Conservation (phyloP, 2,888 invertebrate genomes). For the Trichogramma evanescens region DNA sequence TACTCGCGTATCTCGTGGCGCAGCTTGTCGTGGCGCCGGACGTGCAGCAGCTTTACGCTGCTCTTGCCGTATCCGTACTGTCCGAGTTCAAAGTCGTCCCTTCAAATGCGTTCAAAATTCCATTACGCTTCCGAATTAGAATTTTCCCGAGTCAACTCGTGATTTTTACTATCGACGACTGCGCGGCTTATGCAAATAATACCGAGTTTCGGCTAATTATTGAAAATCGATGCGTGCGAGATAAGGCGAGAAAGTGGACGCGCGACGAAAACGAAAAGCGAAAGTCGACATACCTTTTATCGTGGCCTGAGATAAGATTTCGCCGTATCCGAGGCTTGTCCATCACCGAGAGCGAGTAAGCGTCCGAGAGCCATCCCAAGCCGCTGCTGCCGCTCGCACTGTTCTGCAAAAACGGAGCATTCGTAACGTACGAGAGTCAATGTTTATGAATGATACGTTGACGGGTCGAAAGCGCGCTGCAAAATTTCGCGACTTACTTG, state of each 20-base stretch:
- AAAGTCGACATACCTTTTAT: conserved; percentile 23
- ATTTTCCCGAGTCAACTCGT: not conserved
- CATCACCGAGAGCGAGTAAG: conserved; percentile 28
- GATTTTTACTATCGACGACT: not conserved
- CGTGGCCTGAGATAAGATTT: conserved; percentile 28
- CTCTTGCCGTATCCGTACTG: conserved; percentile 70
- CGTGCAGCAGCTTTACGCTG: conserved; percentile 66
- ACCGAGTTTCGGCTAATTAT: no score
- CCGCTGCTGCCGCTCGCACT: conserved; percentile 25
- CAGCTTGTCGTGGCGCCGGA: conserved; percentile 59
- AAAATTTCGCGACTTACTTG: no score
- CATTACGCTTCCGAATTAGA: not conserved
- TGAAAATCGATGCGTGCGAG: not conserved
- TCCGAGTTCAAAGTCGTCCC: conserved; percentile 54
- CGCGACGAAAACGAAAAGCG: not conserved
- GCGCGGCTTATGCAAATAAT: not conserved
- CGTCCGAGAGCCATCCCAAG: conserved; percentile 28
- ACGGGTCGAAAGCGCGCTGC: no score
- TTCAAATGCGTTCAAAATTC: conserved; percentile 8
- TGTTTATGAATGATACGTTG: no score
- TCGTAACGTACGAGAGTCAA: no score
- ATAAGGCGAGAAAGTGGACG: not conserved
- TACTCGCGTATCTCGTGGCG: conserved; percentile 65
- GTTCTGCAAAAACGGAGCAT: no score
- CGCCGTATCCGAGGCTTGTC: conserved; percentile 20